These are phyloP conservation scores for Actinemys pallida DNA, from an alignment of 2,113 vertebrate species.

Conservation along the genomic window DNA sequence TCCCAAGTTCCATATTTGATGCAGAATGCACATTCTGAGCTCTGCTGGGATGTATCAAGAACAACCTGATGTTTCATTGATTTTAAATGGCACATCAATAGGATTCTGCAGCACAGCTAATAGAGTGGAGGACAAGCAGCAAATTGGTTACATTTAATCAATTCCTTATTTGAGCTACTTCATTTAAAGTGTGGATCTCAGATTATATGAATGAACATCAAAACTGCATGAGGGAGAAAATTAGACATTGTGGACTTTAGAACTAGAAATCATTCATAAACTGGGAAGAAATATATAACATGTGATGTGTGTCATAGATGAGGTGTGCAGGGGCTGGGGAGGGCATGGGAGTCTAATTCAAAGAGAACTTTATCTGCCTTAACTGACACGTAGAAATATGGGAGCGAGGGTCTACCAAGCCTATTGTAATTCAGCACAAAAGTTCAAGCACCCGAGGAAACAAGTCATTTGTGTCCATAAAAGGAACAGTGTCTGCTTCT, in stretches of 20 bases:
- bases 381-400: not conserved
- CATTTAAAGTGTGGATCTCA: not conserved
- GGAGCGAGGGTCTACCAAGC: not conserved
- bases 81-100: not conserved
- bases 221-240: not conserved
- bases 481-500: fast-evolving
- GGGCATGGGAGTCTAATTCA: not conserved
- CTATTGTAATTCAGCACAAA: not conserved
- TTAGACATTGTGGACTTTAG: not conserved
- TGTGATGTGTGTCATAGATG: not conserved
- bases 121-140: not conserved
- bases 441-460: not conserved
- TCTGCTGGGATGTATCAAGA: not conserved
- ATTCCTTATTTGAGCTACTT: not conserved
- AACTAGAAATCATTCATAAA: not conserved
- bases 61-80: not conserved
- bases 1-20: not conserved
- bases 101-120: not conserved
- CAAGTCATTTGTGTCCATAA: not conserved
- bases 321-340: not conserved
- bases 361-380: not conserved
- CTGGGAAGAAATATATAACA: not conserved
- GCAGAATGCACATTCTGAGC: fast-evolving
- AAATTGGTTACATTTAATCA: not conserved
- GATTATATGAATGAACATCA: too few species aligned